Conservation (phyloP, 2,797 vertebrate genomes). For the Liparis tanakae region DNA sequence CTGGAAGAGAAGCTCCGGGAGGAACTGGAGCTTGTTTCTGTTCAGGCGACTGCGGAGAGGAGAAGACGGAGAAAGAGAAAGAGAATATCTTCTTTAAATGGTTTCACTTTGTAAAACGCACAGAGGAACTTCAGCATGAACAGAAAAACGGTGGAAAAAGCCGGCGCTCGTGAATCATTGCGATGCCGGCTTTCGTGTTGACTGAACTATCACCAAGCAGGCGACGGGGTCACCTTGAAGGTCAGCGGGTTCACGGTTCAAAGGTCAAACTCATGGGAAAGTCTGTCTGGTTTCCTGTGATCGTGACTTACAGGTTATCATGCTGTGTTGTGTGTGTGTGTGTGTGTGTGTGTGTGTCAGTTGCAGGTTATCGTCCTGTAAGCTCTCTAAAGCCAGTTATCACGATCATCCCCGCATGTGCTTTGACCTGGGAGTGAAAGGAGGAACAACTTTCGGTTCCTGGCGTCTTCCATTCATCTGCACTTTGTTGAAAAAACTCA, state of each 20-base stretch:
- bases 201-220: slow-evolving; percentile 37
- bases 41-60: slow-evolving; percentile 89
- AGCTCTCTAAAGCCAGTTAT: slow-evolving; percentile 38
- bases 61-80: slow-evolving; percentile 33
- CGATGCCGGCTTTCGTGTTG: slow-evolving; percentile 23
- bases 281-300: slow-evolving; percentile 56
- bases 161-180: slow-evolving; percentile 14
- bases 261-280: slow-evolving; percentile 61
- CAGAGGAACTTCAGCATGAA: neutral
- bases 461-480: slow-evolving; percentile 1
- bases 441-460: neutral
- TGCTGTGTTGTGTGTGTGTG: slow-evolving; percentile 8
- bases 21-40: slow-evolving; percentile 95
- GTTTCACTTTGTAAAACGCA: neutral
- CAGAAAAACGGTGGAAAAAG: neutral
- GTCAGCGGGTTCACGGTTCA: slow-evolving; percentile 48
- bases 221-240: slow-evolving; percentile 29
- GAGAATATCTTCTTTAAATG: slow-evolving; percentile 5
- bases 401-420: neutral
- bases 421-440: slow-evolving; percentile 30
- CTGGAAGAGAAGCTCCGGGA: slow-evolving; percentile 97
- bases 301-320: slow-evolving; percentile 62
- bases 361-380: slow-evolving; percentile 42
- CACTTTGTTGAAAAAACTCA: neutral
- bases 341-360: slow-evolving; percentile 15